These are phyloP conservation scores for Molossus molossus DNA, from an alignment of 2,797 vertebrate species.

Conservation along the genomic window DNA sequence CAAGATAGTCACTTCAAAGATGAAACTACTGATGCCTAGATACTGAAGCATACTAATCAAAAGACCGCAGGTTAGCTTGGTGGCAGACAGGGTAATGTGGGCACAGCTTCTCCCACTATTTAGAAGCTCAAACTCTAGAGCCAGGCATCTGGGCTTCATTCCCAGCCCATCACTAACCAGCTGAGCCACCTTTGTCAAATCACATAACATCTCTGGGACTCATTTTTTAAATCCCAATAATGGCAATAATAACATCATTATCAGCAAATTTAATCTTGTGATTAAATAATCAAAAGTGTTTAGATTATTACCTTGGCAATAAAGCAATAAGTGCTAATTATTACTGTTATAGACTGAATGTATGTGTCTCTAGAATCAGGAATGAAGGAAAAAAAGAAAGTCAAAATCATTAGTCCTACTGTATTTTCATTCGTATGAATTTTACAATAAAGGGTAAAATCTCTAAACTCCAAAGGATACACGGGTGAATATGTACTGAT, in stretches of 20 bases:
- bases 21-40: not conserved
- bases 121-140: not conserved
- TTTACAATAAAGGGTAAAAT: constrained; percentile 36
- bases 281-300: not conserved
- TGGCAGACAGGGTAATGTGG: too few species aligned
- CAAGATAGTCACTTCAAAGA: not conserved
- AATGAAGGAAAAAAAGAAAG: not conserved
- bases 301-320: not conserved
- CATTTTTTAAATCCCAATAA: not conserved
- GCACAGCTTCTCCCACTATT: not conserved
- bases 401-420: not conserved
- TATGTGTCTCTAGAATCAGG: not conserved
- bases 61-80: not conserved
- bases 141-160: not conserved
- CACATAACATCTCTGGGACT: not conserved
- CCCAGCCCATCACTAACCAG: not conserved
- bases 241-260: not conserved
- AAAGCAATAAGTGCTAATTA: constrained; percentile 2
- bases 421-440: constrained; percentile 29
- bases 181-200: not conserved
- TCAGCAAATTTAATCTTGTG: not conserved
- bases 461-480: not conserved
- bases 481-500: not conserved
- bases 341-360: not conserved
- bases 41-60: not conserved